Base-by-base conservation (phyloP, 2,888 invertebrate genomes). In the Mayetiola destructor region DNA sequence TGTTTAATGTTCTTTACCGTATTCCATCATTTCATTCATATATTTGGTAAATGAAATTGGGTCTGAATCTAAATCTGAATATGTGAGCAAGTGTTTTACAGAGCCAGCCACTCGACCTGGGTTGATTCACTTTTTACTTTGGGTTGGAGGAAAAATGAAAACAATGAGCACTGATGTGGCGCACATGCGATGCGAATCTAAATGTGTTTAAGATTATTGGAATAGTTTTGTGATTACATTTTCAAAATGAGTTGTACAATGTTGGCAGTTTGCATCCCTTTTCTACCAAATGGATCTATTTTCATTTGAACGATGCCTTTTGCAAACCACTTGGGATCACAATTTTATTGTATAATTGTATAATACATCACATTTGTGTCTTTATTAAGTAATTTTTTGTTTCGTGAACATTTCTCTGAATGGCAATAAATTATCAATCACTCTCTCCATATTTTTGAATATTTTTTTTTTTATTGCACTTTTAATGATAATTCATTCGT, bases 301-400 rank as follows among this genome's bases (percentile, higher is more conserved):
- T 48, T 48, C 48, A 48, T 48, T 48, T 48, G 48, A 23, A 48
- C 48, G 48, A 27, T 48, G 48, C 48, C n/a, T n/a, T n/a, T n/a
- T n/a, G n/a, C n/a, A n/a, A n/a, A n/a, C n/a, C 48, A 27, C 48
- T 48, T 48, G 48, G 48, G 48, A 48, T 27, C 14, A 48, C 48
- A 48, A n/a, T 48, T 48, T 48, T 48, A 48, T 48, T 48, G 48
- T 48, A 27, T 16, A 48, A 48, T 48, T 48, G 48, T 48, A 27
- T 16, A 48, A 48, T 48, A 48, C 48, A 48, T 48, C 48, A 48
- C 48, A 48, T 27, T 48, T 48, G 48, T 48, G 48, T 48, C 48
- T 48, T 48, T 27, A 48, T 48, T 48, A 48, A 48, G 48, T 48
- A 48, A 48, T 48, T 48, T 48, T n/a, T n/a, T n/a, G n/a, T n/a